A percentile compares a stretch with the other conserved stretches of the same genome.
Conservation (phyloP, 2,113 vertebrate genomes). For the Arenaria interpres region DNA sequence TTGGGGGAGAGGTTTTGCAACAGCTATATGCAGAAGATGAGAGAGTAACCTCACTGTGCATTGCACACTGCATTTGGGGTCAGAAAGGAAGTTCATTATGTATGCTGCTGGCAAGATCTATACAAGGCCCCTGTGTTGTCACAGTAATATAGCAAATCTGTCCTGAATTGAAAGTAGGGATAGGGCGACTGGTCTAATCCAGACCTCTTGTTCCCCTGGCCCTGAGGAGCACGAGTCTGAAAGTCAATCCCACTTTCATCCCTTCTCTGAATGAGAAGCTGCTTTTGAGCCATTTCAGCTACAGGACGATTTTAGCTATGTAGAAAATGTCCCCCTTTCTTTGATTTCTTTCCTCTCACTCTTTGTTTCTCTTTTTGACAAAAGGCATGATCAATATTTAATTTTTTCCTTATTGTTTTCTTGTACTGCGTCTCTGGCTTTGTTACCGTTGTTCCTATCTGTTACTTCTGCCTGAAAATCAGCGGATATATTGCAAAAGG, state of each 20-base stretch:
- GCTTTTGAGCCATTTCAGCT: neutral
- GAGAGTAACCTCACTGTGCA: neutral
- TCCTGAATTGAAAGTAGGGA: neutral
- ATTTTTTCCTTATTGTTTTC: neutral
- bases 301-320: neutral
- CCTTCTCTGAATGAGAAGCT: neutral
- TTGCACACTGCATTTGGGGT: accelerated
- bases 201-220: neutral
- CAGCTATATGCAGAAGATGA: accelerated
- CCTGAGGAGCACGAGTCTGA: neutral
- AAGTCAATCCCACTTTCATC: neutral
- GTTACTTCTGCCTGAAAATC: neutral
- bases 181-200: neutral
- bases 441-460: neutral
- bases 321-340: neutral
- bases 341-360: neutral
- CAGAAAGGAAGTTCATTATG: neutral
- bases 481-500: neutral
- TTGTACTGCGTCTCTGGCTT: neutral
- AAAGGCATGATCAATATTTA: neutral
- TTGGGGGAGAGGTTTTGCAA: neutral
- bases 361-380: neutral
- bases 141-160: neutral
- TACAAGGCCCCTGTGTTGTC: neutral
- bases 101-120: neutral